phyloP scores from a whole-genome alignment of 2,888 invertebrate genomes.

The Cinara cedri region DNA sequence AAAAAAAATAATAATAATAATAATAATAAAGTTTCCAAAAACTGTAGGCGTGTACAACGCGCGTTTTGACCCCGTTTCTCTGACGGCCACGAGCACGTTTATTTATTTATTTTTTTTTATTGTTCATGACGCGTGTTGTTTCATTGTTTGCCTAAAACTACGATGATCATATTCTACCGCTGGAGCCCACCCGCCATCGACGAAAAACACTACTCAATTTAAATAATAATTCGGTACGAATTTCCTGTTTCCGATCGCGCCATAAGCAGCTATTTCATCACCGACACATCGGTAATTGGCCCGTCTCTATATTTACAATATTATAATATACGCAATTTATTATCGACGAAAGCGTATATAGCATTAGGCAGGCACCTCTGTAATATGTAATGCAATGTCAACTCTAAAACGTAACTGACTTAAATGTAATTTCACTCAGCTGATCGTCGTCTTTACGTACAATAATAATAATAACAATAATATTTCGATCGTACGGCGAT shows the following conservation, averaged over 20 bases:
- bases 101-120: no score
- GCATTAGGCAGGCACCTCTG: no score
- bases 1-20: no score
- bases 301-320: not conserved
- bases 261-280: constrained; percentile 20
- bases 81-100: not conserved
- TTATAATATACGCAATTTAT: no score
- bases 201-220: constrained; percentile 33
- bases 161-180: constrained; percentile 15
- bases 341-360: no score
- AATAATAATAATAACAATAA: not conserved
- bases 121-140: constrained; percentile 22
- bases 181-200: constrained; percentile 34
- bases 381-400: no score
- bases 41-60: constrained; percentile 28
- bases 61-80: constrained; percentile 28
- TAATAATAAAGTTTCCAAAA: constrained; percentile 21
- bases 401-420: no score
- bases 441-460: constrained; percentile 25
- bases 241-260: constrained; percentile 50
- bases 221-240: constrained; percentile 52
- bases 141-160: constrained; percentile 41
- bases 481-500: not conserved
- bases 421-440: not conserved
- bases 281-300: constrained; percentile 34